A percentile compares a stretch with the other conserved stretches of the same genome.
Conservation (phyloP, 2,888 invertebrate species). For the Brachyptera risi region DNA sequence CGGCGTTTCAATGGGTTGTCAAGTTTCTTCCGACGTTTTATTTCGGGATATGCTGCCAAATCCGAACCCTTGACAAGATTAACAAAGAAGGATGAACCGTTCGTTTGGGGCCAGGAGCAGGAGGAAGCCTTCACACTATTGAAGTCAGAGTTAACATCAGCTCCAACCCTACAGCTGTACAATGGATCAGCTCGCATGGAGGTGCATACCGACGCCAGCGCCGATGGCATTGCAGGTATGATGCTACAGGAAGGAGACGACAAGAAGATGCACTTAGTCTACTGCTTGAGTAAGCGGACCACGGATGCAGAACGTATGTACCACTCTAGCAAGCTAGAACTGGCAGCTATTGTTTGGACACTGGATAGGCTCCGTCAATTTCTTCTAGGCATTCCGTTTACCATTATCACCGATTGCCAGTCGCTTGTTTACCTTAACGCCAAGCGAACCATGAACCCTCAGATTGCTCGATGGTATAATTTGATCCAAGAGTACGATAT, state of each 20-base stretch:
- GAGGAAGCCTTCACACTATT: background rate
- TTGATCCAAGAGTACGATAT: background rate
- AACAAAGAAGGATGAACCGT: background rate
- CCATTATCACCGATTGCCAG: background rate
- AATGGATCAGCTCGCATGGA: conserved; percentile 33
- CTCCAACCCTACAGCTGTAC: conserved; percentile 30
- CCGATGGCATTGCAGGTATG: background rate
- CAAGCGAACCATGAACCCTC: background rate
- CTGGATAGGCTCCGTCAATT: background rate
- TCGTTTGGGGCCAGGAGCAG: background rate
- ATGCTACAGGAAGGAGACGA: background rate
- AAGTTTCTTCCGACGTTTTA: background rate
- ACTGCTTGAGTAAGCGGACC: background rate
- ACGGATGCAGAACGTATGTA: background rate
- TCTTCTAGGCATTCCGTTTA: background rate
- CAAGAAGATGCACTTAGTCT: background rate
- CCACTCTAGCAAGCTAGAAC: background rate
- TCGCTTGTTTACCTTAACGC: background rate
- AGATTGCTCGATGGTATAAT: background rate
- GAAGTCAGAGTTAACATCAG: conserved; percentile 30
- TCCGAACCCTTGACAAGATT: background rate
- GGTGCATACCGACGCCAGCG: conserved; percentile 4
- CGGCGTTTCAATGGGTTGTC: background rate
- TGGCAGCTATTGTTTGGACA: background rate
- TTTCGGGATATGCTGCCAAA: background rate